phyloP scores from a whole-genome alignment of 2,797 vertebrate genomes.

The Hemibagrus guttatus region DNA sequence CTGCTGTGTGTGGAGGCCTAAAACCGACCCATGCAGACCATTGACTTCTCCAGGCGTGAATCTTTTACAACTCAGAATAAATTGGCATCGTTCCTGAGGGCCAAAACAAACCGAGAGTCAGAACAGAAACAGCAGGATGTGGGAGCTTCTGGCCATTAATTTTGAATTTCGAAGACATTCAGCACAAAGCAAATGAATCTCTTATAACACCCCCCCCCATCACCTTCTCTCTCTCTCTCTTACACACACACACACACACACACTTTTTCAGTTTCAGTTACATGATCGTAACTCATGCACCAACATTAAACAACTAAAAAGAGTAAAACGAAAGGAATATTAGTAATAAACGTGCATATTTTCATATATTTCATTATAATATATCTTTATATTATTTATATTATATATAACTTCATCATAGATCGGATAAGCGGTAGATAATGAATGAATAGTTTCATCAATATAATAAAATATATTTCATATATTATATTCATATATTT shows the following conservation, averaged over 20 bases:
- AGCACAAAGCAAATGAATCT: conserved; percentile 45
- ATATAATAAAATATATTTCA: too few species aligned
- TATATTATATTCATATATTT: too few species aligned
- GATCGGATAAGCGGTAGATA: too few species aligned
- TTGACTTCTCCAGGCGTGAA: conserved; percentile 48
- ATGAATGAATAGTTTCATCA: too few species aligned
- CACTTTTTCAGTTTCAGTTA: background rate
- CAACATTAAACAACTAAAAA: too few species aligned
- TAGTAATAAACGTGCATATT: background rate
- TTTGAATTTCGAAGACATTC: conserved; percentile 50
- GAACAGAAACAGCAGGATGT: conserved; percentile 45
- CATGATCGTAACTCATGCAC: too few species aligned
- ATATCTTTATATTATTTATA: too few species aligned
- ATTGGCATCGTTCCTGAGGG: conserved; percentile 52
- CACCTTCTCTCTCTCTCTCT: background rate
- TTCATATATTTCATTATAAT: too few species aligned
- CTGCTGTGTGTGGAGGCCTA: conserved; percentile 44
- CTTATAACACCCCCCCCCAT: background rate
- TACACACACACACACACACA: background rate
- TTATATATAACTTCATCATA: too few species aligned
- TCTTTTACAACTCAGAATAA: conserved; percentile 60
- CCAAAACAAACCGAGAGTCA: conserved; percentile 55
- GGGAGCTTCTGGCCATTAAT: conserved; percentile 49
- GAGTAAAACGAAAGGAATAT: background rate
- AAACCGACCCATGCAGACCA: conserved; percentile 49